Conservation (phyloP, 2,888 invertebrate species). For the Drosophila koepferae region DNA sequence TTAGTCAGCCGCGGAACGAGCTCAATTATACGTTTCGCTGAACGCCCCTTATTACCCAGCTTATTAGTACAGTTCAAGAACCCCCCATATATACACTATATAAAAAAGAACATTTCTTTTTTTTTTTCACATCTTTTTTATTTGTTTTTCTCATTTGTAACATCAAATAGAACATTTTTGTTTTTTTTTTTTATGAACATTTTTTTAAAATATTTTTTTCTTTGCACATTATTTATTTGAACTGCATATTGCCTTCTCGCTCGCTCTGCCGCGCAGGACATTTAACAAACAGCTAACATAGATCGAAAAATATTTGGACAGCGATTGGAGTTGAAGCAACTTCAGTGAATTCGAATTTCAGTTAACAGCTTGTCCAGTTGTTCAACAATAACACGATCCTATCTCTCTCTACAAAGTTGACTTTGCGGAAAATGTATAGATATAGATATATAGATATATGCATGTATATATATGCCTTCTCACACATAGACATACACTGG, state of each 20-base stretch:
- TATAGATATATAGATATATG: slow-evolving; percentile 20
- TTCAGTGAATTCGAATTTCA: neutral
- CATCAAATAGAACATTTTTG: slow-evolving; percentile 79
- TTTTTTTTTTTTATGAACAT: slow-evolving; percentile 27
- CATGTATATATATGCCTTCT: neutral
- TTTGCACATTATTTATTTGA: slow-evolving; percentile 36
- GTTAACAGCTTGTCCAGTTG: slow-evolving; percentile 8
- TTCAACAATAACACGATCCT: slow-evolving; percentile 7
- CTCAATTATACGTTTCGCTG: slow-evolving; percentile 30
- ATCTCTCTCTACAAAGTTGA: slow-evolving; percentile 10
- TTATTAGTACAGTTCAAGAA: slow-evolving; percentile 22
- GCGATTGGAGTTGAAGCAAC: slow-evolving; percentile 35
- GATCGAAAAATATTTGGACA: slow-evolving; percentile 75
- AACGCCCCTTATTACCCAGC: neutral
- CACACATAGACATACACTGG: neutral
- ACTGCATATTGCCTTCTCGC: slow-evolving; percentile 30
- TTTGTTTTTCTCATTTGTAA: slow-evolving; percentile 73
- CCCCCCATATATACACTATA: neutral
- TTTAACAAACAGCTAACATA: slow-evolving; percentile 73
- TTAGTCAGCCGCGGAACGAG: slow-evolving; percentile 22
- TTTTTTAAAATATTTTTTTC: slow-evolving; percentile 12
- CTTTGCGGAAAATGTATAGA: slow-evolving; percentile 38
- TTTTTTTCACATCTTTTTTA: slow-evolving; percentile 41
- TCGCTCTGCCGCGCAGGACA: slow-evolving; percentile 22
- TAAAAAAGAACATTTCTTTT: slow-evolving; percentile 2